Base-by-base conservation (phyloP, 2,888 invertebrate genomes). In the Diplazon laetatorius region DNA sequence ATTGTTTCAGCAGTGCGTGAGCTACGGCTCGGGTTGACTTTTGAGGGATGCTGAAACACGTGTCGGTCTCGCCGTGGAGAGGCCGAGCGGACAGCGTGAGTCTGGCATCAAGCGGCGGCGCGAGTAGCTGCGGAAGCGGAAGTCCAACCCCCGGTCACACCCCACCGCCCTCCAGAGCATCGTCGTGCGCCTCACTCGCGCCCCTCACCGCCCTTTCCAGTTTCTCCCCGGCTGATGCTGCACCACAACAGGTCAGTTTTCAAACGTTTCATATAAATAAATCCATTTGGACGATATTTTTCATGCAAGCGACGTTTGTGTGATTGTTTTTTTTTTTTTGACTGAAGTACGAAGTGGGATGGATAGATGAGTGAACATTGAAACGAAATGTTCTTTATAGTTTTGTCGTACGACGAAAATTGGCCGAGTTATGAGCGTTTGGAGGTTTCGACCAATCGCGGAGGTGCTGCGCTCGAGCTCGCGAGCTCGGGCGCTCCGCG, bases 1-100 rank as follows among this genome's bases (percentile, higher is more conserved):
- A 8, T 42, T 62, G 46, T 44, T 62, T 30, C 57, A 80, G 78
- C 5, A 39, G 39, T 60, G 59, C 2, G 30, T 6, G n/a, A 72
- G 48, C 50, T 39, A 18, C 39, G 35, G 52, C 50, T 37, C 68
- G 9, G 14, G n/a, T n/a, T n/a, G n/a, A n/a, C n/a, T n/a, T 39
- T 20, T 35, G 80, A 83, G 85, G 87, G 93, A 97, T 97, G 97
- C 93, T 97, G 94, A 97, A 97, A 92, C 97, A 97, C 95, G 97
- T 97, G 92, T 96, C 96, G 92, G 95, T 96, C 91, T 96, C 96
- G 85, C 97, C 97, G 84, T 95, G 96, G 92, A 94, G 96, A 91
- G 95, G 95, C 88, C 95, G 97, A 91, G 94, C 95, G 82, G 97
- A 97, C 93, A 96, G 96, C 83, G 94, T 96, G 84, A 96, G 96